A percentile compares a stretch with the other conserved stretches of the same genome.
Conservation (phyloP, 2,888 invertebrate genomes). For the Hirudinaria manillensis region DNA sequence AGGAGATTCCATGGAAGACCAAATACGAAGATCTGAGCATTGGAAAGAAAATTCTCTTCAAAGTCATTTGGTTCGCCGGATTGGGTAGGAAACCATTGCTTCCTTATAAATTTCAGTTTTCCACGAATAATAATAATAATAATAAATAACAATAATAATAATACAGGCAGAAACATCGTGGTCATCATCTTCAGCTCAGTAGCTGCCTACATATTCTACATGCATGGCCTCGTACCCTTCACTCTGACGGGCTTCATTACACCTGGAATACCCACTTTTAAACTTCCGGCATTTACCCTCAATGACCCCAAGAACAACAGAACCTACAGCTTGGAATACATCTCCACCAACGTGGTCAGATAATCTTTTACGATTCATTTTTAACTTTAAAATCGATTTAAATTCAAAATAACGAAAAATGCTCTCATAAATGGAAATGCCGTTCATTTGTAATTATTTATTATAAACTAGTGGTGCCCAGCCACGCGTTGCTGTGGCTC, state of each 20-base stretch:
- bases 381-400: no score
- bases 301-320: slow-evolving; percentile 17
- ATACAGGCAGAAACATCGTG: slow-evolving; percentile 41
- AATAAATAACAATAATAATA: no score
- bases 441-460: no score
- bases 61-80: slow-evolving; percentile 34
- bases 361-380: no score
- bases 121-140: background rate
- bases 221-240: slow-evolving; percentile 32
- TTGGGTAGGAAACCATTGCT: slow-evolving; percentile 33
- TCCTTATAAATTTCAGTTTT: background rate
- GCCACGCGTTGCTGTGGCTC: no score
- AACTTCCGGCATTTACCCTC: slow-evolving; percentile 32
- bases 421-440: no score
- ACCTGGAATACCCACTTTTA: slow-evolving; percentile 37
- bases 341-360: slow-evolving; percentile 9
- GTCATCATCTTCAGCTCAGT: slow-evolving; percentile 39
- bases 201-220: slow-evolving; percentile 34
- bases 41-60: slow-evolving; percentile 26
- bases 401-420: no score
- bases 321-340: slow-evolving; percentile 27
- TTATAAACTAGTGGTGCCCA: no score
- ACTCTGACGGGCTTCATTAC: slow-evolving; percentile 38
- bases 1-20: slow-evolving; percentile 35
- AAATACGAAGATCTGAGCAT: slow-evolving; percentile 27